These are phyloP conservation scores for Neoaliturus tenellus DNA, from an alignment of 2,888 invertebrate species.

Conservation along the genomic window DNA sequence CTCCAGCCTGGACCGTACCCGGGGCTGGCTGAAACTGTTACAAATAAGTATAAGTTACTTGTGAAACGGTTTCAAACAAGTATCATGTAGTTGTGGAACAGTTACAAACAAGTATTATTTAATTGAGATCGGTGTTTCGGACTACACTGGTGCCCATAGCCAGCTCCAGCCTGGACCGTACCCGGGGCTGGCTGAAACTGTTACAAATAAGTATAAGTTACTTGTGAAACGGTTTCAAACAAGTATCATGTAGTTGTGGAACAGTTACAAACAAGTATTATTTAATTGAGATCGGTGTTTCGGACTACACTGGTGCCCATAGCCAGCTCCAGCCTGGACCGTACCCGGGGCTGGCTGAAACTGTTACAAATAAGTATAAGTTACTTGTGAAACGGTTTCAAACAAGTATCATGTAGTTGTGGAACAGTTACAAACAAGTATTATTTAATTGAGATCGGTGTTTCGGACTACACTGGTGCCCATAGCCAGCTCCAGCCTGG, in stretches of 20 bases:
- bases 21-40: constrained; percentile 73
- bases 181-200: constrained; percentile 75
- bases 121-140: too few relatives aligned
- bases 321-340: constrained; percentile 68
- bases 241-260: constrained; percentile 66
- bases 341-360: constrained; percentile 77
- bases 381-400: too few relatives aligned
- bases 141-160: constrained; percentile 61
- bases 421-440: constrained; percentile 7
- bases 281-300: too few relatives aligned
- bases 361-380: neutral
- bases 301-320: constrained; percentile 61
- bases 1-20: constrained; percentile 76
- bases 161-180: constrained; percentile 71
- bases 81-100: constrained; percentile 66
- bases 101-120: neutral
- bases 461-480: constrained; percentile 61
- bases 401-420: constrained; percentile 67
- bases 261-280: constrained; percentile 6
- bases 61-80: too few relatives aligned
- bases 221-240: too few relatives aligned
- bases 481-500: constrained; percentile 68
- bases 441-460: too few relatives aligned
- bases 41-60: too few relatives aligned
- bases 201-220: neutral